Base-by-base conservation (phyloP, 2,797 vertebrate species). In the Gymnothorax javanicus region DNA sequence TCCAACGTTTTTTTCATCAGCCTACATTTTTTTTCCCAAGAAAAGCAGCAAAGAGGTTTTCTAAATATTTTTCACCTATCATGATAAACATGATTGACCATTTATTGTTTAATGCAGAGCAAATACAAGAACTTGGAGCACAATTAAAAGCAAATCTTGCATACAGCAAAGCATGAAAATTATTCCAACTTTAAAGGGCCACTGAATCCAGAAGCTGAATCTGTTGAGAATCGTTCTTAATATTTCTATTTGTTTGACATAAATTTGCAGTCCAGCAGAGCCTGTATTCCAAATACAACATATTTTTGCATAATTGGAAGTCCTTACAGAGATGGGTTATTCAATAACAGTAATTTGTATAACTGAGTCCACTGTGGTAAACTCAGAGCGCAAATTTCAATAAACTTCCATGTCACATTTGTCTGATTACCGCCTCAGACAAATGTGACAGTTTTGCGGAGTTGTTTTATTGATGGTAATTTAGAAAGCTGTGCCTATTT, bases 261-360 rank as follows among this genome's bases (percentile, higher is more conserved):
- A 56, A 81, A 81, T 81, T 56, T 81, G 77, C 50, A 81, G 50
- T 81, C 77, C 77, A 54, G 56, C 77, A 56, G 77, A 77, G 73
- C 50, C 73, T 77, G 33, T 17, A 56, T 81, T 9, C 56, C 77
- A 81, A 56, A 81, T 81, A n/a, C 52, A 23, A 81, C 73, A 77
- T 56, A 81, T 81, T 81, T 43, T 81, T 81, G 17, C 77, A 81
- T 81, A 81, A 81, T 81, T 81, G 77, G 50, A 81, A 81, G 77
- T 81, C 50, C 77, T 81, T n/a, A 81, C 4, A 54, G 50, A 56
- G 77, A 56, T 13, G 33, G 77, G 77, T n/a, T 81, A 81, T 81
- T 23, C 77, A 81, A 56, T 81, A 81, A 81, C 77, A 81, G 77
- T 56, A 54, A 81, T 81, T 54, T 81, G 77, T 81, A n/a, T 81